Evolutionary conservation across 2,113 vertebrate genomes (phyloP), one percentile per base, ranked within the genome.

Genomic region (Lagopus muta): DNA sequence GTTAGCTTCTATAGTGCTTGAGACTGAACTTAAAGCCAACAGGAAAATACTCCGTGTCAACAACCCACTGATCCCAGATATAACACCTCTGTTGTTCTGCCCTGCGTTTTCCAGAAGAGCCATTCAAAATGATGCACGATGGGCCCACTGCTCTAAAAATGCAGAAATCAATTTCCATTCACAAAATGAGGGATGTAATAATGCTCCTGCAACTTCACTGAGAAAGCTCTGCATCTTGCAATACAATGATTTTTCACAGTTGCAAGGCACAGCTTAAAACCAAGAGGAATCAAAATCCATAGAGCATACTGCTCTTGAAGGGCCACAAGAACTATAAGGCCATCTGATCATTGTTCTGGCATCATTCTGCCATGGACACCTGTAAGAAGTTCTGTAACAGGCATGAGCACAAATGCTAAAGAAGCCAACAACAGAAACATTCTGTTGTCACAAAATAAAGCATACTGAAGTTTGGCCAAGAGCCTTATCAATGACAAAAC

Each of bases 1-100:
- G 27, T 43, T 47, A 54, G 27, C 18, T 93, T 85, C 81, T 64
- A 71, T 76, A 83, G 77, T 64, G 86, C 90, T 79, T 6, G 1
- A 43, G 91, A 93, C 2, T 64, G 89, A 90, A 94, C 69, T 73
- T 90, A 84, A 94, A 96, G 61, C 42, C 47, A 92, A 78, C 16
- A 66, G 48, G 76, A 88, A 86, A 81, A 82, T n/a, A 94, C 22
- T 52, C 73, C 71, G 52, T 21, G 55, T 81, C 30, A 71, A 69
- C 48, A 89, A 36, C 20, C 32, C 27, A 36, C 16, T 24, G 72
- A 61, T 58, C 54, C 82, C 82, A 79, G 20, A 67, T 57, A 65
- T 11, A 74, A 32, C 16, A 70, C 32, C 28, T 82, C 48, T 13
- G 47, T 42, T n/a, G 2, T 15, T 87, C 55, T 52, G 47, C 45